phyloP scores from a whole-genome alignment of 1,140 invertebrate species.

The Solen grandis region DNA sequence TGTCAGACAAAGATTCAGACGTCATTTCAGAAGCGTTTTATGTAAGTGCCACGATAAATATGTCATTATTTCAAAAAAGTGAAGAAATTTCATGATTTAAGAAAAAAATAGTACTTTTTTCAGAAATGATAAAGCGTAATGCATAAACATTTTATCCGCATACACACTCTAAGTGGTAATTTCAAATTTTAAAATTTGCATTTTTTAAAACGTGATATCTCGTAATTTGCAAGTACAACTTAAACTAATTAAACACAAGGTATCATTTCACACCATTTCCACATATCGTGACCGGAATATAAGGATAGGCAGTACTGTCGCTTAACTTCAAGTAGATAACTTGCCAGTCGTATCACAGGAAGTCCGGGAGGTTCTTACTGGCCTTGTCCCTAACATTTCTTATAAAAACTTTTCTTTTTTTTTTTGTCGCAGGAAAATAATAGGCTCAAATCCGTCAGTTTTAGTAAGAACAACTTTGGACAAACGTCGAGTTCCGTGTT shows the following conservation, averaged over 20 bases:
- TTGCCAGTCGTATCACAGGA: not conserved
- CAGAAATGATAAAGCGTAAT: too few relatives aligned
- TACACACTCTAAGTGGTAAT: too few relatives aligned
- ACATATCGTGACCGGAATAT: not conserved
- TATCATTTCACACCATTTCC: too few relatives aligned
- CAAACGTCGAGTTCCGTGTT: conserved; percentile 57
- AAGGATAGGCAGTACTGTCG: not conserved
- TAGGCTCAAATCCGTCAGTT: conserved; percentile 58
- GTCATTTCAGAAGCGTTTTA: conserved; percentile 32
- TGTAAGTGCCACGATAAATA: too few relatives aligned
- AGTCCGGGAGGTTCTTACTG: not conserved
- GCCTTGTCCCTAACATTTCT: not conserved
- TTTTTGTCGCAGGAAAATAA: conserved; percentile 58
- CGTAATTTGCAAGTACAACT: too few relatives aligned
- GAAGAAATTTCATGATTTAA: too few relatives aligned
- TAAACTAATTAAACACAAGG: too few relatives aligned
- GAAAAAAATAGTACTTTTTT: too few relatives aligned
- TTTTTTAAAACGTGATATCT: too few relatives aligned
- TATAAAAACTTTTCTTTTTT: not conserved
- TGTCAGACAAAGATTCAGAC: conserved; percentile 30
- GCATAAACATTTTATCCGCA: too few relatives aligned
- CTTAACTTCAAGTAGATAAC: not conserved
- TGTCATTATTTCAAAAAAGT: too few relatives aligned
- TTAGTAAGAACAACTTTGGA: conserved; percentile 73
- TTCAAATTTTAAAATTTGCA: too few relatives aligned